Evolutionary conservation across 2,888 invertebrate species (phyloP), one percentile per base, ranked within the genome.

Genomic region (Zaprionus bogoriensis): DNA sequence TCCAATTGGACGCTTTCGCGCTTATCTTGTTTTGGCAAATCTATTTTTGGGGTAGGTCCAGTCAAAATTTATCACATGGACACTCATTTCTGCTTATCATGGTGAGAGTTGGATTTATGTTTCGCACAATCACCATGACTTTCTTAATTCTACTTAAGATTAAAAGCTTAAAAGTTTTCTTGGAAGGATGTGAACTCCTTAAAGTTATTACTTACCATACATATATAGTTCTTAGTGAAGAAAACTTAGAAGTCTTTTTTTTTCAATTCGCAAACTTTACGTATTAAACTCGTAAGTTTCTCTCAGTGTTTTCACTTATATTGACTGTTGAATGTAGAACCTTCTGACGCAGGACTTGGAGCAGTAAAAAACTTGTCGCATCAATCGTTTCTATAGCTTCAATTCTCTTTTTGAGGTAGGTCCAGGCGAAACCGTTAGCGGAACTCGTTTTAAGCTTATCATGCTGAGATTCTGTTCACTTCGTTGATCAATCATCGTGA

Each of bases 41-140:
- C 20, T 54, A 58, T 64, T 30, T 64, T 82, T 82, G 76, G 19
- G 79, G 64, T 76, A 76, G 79, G 79, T 79, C 58, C 38, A 30
- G 12, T 32, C 14, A 28, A 38, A n/a, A 14, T 9, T 60, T 19
- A 17, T 14, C 20, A 19, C 44, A 20, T 39, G n/a, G 20, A 2
- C 2, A n/a, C 32, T 19, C 9, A 36, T 44, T 14, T 22, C 4
- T 23, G 20, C 41, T 32, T 27, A 51, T 50, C 62, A 46, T 39
- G 53, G n/a, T 44, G 27, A 57, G 47, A 46, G 50, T 45, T 44
- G 23, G 7, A n/a, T 12, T 59, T 27, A 9, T 10, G 47, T 48
- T 46, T 59, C 9, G 42, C 12, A 4, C 23, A 20, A 23, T 67
- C 62, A 70, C 32, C 46, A 32, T 72, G 72, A 75, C 60, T 61